Evolutionary conservation across 2,113 vertebrate species (phyloP), one percentile per base, ranked within the genome.

Genomic region (Malurus elegans): DNA sequence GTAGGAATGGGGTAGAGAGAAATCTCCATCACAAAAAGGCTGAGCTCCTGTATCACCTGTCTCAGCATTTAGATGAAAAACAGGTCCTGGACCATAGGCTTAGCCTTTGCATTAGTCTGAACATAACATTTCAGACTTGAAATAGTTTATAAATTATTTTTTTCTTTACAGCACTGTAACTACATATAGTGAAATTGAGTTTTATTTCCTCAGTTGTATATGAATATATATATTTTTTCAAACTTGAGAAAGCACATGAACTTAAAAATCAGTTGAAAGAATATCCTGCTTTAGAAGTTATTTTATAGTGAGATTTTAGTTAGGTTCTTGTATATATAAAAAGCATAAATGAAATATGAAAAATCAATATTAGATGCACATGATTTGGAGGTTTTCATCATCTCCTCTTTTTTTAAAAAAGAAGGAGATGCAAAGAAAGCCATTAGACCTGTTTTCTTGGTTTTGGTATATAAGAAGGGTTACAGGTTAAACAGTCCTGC

Each of bases 71-170:
- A 40, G 47, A 54, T 71, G 32, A 57, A 62, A 87, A 58, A 7
- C 54, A 89, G 56, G 84, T 83, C 70, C 82, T 92, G 79, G 62
- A 79, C 91, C 79, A 65, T 51, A 92, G 91, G 65, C 74, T 91
- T 91, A 69, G 90, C 88, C 79, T 88, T 67, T 96, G 65, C 48
- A 29, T 81, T 96, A 90, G 54, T 95, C 57, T 93, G 91, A 97
- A 91, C 81, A 31, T 29, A 67, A 54, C 60, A 70, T 90, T 93
- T 96, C 91, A 97, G 84, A 92, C 79, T 96, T 89, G 71, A 97
- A 96, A 94, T 82, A 84, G 65, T 66, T 96, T 58, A 95, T 94
- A 83, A 91, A 94, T 95, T 96, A 83, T 95, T 97, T 97, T 97
- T 97, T 96, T 93, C 88, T 86, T 97, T 72, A 76, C 60, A 81